Percentiles rank a stretch among this genome's conserved stretches.
Conservation (phyloP, 2,113 vertebrate genomes). For the Haplochromis vanheusdeni region DNA sequence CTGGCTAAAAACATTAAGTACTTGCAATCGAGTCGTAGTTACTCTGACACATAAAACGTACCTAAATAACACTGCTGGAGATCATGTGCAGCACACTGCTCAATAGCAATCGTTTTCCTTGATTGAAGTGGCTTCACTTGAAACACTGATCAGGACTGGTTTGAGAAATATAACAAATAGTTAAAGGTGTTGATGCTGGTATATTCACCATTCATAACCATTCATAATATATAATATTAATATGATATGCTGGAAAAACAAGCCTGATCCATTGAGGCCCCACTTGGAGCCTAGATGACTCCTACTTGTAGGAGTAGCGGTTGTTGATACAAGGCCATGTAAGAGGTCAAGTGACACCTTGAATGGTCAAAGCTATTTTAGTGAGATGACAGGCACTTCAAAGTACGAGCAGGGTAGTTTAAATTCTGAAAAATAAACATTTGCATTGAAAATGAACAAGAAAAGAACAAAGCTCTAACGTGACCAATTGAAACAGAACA, state of each 20-base stretch:
- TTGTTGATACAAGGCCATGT: neutral
- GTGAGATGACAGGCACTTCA: neutral
- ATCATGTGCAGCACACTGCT: neutral
- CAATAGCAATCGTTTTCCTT: neutral
- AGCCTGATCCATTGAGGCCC: neutral
- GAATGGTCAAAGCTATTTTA: neutral
- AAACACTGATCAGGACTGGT: neutral
- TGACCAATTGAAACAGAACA: constrained; percentile 2
- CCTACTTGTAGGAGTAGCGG: no score
- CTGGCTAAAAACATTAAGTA: neutral
- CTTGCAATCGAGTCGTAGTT: neutral
- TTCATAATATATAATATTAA: neutral
- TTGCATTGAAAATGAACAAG: neutral
- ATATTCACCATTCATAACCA: neutral
- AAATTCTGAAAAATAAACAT: neutral
- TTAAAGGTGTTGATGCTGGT: neutral
- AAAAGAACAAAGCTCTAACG: neutral
- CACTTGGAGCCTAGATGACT: neutral
- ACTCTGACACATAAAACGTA: neutral
- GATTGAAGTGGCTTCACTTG: neutral
- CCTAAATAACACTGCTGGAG: neutral
- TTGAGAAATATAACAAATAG: neutral
- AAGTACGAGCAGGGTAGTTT: neutral
- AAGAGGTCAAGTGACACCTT: neutral
- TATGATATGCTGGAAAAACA: neutral